Conservation (phyloP, 2,888 invertebrate species). For the Standfussiana lucernea region DNA sequence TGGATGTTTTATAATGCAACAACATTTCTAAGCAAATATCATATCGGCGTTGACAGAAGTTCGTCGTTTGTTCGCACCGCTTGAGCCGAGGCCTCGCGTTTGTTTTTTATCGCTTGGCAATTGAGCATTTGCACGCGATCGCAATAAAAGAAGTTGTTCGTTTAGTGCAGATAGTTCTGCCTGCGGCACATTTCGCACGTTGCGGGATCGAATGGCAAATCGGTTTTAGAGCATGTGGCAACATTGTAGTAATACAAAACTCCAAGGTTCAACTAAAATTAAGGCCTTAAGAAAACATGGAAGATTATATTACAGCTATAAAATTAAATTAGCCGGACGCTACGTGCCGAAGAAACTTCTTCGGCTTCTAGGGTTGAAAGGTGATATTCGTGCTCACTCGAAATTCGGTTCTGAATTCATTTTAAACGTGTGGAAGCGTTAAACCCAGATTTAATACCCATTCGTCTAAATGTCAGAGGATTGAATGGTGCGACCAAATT, state of each 20-base stretch:
- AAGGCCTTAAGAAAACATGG: slow-evolving; percentile 57
- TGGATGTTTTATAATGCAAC: slow-evolving; percentile 46
- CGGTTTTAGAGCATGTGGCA: slow-evolving; percentile 43
- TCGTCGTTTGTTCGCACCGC: slow-evolving; percentile 46
- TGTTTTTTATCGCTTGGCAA: slow-evolving; percentile 63
- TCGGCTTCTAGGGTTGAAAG: slow-evolving; percentile 55
- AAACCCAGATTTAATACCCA: slow-evolving; percentile 59
- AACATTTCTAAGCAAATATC: slow-evolving; percentile 40
- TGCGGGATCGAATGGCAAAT: slow-evolving; percentile 47
- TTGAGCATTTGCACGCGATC: slow-evolving; percentile 66
- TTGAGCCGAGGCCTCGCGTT: slow-evolving; percentile 46
- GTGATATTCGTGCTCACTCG: slow-evolving; percentile 55
- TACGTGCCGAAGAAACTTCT: slow-evolving; percentile 52
- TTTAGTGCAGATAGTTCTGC: slow-evolving; percentile 57
- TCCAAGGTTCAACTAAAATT: slow-evolving; percentile 41
- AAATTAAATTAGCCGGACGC: slow-evolving; percentile 63
- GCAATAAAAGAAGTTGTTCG: slow-evolving; percentile 66
- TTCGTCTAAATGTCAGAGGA: slow-evolving; percentile 52
- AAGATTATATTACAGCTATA: slow-evolving; percentile 52
- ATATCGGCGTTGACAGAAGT: slow-evolving; percentile 44
- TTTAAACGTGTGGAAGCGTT: slow-evolving; percentile 56
- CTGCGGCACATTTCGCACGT: slow-evolving; percentile 40
- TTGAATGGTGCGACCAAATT: slow-evolving; percentile 54
- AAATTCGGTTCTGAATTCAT: slow-evolving; percentile 49
- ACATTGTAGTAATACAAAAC: slow-evolving; percentile 36